Conservation (phyloP, 2,113 vertebrate species). For the Xenopus laevis region DNA sequence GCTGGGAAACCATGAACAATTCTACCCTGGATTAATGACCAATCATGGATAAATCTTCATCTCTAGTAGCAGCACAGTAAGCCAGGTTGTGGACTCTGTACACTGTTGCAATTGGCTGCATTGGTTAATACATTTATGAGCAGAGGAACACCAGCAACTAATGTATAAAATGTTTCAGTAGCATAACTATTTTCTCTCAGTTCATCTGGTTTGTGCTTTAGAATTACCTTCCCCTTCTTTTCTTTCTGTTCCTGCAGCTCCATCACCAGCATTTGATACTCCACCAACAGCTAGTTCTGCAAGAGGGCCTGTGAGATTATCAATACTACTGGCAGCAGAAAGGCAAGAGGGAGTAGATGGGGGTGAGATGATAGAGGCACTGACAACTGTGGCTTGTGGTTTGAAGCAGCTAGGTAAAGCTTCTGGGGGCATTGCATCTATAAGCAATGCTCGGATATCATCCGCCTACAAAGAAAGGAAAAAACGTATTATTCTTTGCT, state of each 20-base stretch:
- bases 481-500: neutral
- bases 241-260: conserved; percentile 82
- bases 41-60: too few relatives aligned
- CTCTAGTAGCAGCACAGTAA: too few relatives aligned
- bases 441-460: conserved; percentile 77
- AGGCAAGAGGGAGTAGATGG: conserved; percentile 90
- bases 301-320: conserved; percentile 84
- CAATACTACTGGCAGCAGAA: conserved; percentile 92
- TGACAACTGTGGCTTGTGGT: conserved; percentile 91
- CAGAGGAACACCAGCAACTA: too few relatives aligned
- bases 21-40: too few relatives aligned
- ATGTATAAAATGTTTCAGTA: too few relatives aligned
- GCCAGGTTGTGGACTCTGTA: too few relatives aligned
- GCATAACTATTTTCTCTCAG: too few relatives aligned
- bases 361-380: conserved; percentile 88
- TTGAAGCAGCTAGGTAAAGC: conserved; percentile 79
- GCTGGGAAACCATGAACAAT: too few relatives aligned
- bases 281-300: conserved; percentile 78
- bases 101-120: too few relatives aligned
- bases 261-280: conserved; percentile 81
- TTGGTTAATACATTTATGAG: too few relatives aligned
- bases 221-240: conserved; percentile 87
- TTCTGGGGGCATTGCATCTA: conserved; percentile 79
- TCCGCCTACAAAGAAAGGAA: conserved; percentile 66
- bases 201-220: too few relatives aligned